Base-by-base conservation (phyloP, 1,140 invertebrate genomes). In the Scaptomyza pallida region DNA sequence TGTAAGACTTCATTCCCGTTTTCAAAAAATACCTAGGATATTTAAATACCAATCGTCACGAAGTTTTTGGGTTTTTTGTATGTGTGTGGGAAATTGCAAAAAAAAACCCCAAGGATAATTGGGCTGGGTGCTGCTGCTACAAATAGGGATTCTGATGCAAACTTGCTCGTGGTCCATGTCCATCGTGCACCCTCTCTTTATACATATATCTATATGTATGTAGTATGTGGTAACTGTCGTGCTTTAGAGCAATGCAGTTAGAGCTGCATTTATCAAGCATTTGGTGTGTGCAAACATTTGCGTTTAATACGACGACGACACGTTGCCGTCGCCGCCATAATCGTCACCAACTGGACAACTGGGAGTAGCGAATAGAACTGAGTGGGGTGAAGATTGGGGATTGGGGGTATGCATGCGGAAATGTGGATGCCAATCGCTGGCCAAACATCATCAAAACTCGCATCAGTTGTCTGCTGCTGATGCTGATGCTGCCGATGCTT, bases 391-490 rank as follows among this genome's bases (percentile, higher is more conserved):
- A n/a, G n/a, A n/a, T 10, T 12, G 5, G 21, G 16, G 15, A 33
- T 12, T 12, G 33, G 33, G 33, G 12, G 33, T 12, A 35, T 35
- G 33, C 5, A 13, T 56, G 33, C 40, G 50, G 51, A 40, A 65
- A 45, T 26, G 37, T 33, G 40, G 51, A 45, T 51, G 61, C 64
- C 59, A 73, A 81, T 73, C 68, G 55, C 56, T 85, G 77, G 77
- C 69, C 82, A 85, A 85, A 85, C 81, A 86, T 85, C 81, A 86
- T 85, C 81, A 86, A 86, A 85, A 81, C 85, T 81, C 60, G 43
- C 44, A 30, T 30, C 26, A 30, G 8, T 30, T 30, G 65, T 40
- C 21, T 52, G 35, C 51, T 23, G 54, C 41, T 43, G 45, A 26
- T 37, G 52, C 56, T 63, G 64, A 61, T 57, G 63, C 68, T 80